Base-by-base conservation (phyloP, 2,113 vertebrate species). In the Elephantulus edwardii region DNA sequence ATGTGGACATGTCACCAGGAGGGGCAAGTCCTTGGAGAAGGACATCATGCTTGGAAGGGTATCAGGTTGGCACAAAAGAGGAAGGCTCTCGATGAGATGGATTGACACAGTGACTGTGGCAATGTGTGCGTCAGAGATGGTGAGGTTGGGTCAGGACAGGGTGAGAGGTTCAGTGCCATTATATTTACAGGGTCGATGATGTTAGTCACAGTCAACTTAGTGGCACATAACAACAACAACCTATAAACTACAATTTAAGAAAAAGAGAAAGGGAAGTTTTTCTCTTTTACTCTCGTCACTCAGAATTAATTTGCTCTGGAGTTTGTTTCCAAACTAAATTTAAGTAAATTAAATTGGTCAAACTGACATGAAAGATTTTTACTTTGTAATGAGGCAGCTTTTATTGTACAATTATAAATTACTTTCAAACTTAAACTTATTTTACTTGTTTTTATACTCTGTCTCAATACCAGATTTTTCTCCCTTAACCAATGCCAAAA, bases 291-390 rank as follows among this genome's bases (percentile, higher is more conserved):
- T 38, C 54, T 48, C 58, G 22, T 83, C 1, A 1, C 52, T 77
- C 48, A 50, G 68, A 89, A 89, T 52, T 40, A 66, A 79, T 84
- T 80, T 35, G 35, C 42, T 91, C 72, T 26, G 48, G 35, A n/a
- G 80, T 60, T 75, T 66, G 33, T 20, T 88, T 83, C 87, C 81
- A 77, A 89, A 78, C 82, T 12, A 42, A 35, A 52, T 26, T 50
- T 13, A 17, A n/a, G 52, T 42, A 46, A 30, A 33, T 46, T 22
- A 38, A 14, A 66, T 58, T 54, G 77, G 38, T 66, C 66, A 54
- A 3, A 50, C 24, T 40, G 33, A 79, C 78, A 35, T 0, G 26
- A 75, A 33, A 4, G 60, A 16, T 79, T 48, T 88, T 40, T 20
- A 44, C 28, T 71, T 62, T 33, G 35, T n/a, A 52, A 89, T n/a